These are phyloP conservation scores for Erinaceus europaeus DNA, from an alignment of 2,113 vertebrate species.

Conservation along the genomic window DNA sequence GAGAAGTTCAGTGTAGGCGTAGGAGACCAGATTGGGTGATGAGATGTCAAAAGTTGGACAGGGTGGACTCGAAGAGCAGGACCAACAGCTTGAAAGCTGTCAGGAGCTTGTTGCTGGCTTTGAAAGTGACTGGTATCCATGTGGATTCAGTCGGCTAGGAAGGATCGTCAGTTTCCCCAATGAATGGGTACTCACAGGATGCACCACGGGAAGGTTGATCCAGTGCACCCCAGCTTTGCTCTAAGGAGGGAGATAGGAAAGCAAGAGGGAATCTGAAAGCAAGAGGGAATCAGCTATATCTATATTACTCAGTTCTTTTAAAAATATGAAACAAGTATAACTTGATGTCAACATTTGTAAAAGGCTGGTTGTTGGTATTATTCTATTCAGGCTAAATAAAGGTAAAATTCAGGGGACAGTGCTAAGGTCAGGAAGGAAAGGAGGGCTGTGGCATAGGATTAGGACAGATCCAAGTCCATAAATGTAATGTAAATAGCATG, in stretches of 20 bases:
- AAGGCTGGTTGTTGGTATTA: not conserved
- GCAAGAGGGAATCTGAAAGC: not conserved
- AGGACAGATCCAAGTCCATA: not conserved
- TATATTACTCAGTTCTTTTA: not conserved
- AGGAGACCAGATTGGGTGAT: too few relatives aligned
- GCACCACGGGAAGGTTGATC: too few relatives aligned
- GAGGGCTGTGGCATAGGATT: not conserved
- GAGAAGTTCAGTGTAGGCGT: too few relatives aligned
- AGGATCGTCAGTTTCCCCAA: too few relatives aligned
- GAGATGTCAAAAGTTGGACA: too few relatives aligned
- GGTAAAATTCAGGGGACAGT: not conserved
- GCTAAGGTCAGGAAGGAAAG: not conserved
- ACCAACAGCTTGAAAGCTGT: too few relatives aligned
- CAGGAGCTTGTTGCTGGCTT: too few relatives aligned
- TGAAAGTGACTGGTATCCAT: too few relatives aligned
- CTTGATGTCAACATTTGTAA: not conserved
- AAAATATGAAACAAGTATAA: not conserved
- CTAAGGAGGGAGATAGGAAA: not conserved
- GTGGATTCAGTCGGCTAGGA: too few relatives aligned
- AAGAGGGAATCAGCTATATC: not conserved
- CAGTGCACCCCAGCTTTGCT: too few relatives aligned
- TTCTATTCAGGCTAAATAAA: not conserved
- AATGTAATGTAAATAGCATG: not conserved
- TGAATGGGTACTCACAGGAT: too few relatives aligned
- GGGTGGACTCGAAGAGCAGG: too few relatives aligned